These are phyloP conservation scores for Aythya baeri DNA, from an alignment of 2,113 vertebrate species.

Conservation along the genomic window DNA sequence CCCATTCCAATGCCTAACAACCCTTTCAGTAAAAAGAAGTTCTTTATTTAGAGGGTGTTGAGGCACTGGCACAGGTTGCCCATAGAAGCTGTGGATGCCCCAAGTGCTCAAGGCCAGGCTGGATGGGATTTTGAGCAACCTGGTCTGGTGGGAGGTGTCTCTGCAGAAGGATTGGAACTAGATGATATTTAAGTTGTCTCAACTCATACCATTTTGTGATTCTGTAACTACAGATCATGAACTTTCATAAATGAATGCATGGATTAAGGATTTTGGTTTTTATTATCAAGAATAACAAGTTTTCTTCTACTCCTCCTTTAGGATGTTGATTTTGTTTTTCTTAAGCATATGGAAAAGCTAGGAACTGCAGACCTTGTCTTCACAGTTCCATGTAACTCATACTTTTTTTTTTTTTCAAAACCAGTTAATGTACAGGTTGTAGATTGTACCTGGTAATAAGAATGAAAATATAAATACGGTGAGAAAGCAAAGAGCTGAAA, in stretches of 20 bases:
- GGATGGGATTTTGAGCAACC: too few species aligned
- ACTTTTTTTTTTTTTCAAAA: background rate
- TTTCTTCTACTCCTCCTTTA: background rate
- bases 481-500: background rate
- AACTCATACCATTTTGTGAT: too few species aligned
- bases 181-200: too few species aligned
- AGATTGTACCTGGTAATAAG: background rate
- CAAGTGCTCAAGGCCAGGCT: too few species aligned
- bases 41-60: too few species aligned
- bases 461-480: background rate
- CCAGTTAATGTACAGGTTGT: background rate
- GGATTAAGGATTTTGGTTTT: background rate
- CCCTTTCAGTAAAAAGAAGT: too few species aligned
- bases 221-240: background rate
- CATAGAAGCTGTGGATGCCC: too few species aligned
- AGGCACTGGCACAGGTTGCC: too few species aligned
- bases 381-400: accelerated
- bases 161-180: too few species aligned
- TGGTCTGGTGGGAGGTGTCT: too few species aligned
- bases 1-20: too few species aligned
- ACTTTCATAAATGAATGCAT: background rate
- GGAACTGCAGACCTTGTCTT: background rate
- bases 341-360: background rate
- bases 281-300: background rate
- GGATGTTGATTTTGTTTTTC: background rate